phyloP scores from a whole-genome alignment of 2,888 invertebrate genomes.

The Nezara viridula region DNA sequence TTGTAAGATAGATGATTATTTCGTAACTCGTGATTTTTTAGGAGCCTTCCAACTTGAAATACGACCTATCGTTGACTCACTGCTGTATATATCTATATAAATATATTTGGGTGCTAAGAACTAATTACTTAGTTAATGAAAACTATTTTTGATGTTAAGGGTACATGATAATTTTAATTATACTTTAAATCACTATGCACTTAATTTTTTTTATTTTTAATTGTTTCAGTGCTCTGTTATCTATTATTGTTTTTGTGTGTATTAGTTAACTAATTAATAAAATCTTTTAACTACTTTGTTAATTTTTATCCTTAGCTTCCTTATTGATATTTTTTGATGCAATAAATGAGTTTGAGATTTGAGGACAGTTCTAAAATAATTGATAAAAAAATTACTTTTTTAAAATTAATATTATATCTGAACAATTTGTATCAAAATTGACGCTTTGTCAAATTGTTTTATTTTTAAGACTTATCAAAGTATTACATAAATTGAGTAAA shows the following conservation, averaged over 20 bases:
- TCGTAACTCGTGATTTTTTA: neutral
- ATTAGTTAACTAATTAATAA: conserved; percentile 19
- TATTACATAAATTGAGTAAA: too few species aligned
- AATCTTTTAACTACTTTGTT: neutral
- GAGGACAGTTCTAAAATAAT: too few species aligned
- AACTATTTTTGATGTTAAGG: conserved; percentile 33
- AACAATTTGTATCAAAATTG: too few species aligned
- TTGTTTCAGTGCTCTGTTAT: conserved; percentile 39
- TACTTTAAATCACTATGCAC: conserved; percentile 52
- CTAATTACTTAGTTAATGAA: conserved; percentile 2
- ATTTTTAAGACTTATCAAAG: too few species aligned
- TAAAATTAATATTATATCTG: too few species aligned
- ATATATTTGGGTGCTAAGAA: conserved; percentile 44
- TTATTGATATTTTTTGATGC: too few species aligned
- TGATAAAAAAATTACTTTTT: too few species aligned
- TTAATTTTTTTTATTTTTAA: conserved; percentile 47
- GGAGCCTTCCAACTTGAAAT: conserved; percentile 5
- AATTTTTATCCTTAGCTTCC: neutral
- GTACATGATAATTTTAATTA: conserved; percentile 39
- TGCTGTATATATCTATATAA: conserved; percentile 27
- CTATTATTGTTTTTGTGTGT: conserved; percentile 33
- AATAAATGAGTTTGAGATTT: too few species aligned
- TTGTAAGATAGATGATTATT: conserved; percentile 4
- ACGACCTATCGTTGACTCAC: conserved; percentile 45
- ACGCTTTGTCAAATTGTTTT: too few species aligned